Percentiles rank a stretch among this genome's conserved stretches.
Evolutionary conservation across 1,140 invertebrate species (phyloP).

Genomic region (Eciton burchellii): DNA sequence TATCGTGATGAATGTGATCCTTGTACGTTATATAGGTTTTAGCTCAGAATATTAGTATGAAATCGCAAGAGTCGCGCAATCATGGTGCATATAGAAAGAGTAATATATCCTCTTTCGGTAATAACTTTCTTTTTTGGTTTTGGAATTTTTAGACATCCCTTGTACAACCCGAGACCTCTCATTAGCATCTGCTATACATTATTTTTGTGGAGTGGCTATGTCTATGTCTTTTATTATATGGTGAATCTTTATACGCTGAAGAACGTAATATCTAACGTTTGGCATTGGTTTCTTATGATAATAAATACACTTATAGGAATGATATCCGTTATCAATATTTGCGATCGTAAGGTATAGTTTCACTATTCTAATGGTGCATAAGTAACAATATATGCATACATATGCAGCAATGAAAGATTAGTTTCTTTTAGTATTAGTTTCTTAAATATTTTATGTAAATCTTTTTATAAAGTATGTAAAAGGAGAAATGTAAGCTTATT

Average conservation of each 20-base stretch:
- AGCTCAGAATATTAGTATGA: too few species aligned
- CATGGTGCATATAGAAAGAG: constrained; percentile 1
- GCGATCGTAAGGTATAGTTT: neutral
- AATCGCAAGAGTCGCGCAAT: neutral
- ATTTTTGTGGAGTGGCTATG: constrained; percentile 1
- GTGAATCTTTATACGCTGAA: neutral
- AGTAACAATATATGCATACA: neutral
- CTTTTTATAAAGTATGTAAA: too few species aligned
- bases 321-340: neutral
- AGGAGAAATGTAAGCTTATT: too few species aligned
- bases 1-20: neutral
- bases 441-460: too few species aligned
- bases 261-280: neutral
- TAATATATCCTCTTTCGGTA: neutral
- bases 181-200: neutral
- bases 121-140: neutral
- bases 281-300: neutral
- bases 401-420: neutral
- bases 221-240: neutral
- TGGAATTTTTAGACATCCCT: neutral
- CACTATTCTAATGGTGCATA: neutral
- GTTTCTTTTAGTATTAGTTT: too few species aligned
- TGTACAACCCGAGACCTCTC: neutral
- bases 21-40: neutral
- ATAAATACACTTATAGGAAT: neutral